A percentile compares a stretch with the other conserved stretches of the same genome.
Conservation (phyloP, 37 sponge, comb jelly and placozoan species). For the Amphimedon queenslandica region DNA sequence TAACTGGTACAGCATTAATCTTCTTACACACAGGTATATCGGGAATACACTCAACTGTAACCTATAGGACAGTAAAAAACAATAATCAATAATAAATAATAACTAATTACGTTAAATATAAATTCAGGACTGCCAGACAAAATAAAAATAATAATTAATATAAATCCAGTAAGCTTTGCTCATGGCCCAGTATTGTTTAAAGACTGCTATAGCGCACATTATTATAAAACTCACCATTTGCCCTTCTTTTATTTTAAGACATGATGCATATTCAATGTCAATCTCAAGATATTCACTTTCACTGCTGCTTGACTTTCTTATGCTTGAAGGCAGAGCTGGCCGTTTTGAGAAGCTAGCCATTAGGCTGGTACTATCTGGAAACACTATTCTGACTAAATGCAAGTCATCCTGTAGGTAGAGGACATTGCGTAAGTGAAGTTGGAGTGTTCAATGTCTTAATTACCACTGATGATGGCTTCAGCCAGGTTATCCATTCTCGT, state of each 20-base stretch:
- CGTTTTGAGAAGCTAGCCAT: conserved; percentile 16
- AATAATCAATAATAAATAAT: too few relatives aligned
- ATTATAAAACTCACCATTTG: conserved; percentile 2
- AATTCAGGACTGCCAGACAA: too few relatives aligned
- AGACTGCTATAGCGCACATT: neutral
- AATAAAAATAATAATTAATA: too few relatives aligned
- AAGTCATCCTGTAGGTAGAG: neutral
- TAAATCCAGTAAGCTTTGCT: too few relatives aligned
- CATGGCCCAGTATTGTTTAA: too few relatives aligned
- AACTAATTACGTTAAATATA: too few relatives aligned
- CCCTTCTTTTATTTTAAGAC: conserved; percentile 17
- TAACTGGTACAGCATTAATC: conserved; percentile 15
- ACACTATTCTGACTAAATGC: conserved; percentile 5
- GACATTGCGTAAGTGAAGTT: neutral
- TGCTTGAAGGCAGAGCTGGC: conserved; percentile 16
- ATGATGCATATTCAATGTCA: conserved; percentile 29
- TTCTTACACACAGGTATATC: conserved; percentile 10
- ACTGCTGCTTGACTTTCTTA: neutral
- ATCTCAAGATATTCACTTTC: conserved; percentile 44
- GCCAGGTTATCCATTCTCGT: conserved; percentile 1
- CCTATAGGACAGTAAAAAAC: too few relatives aligned
- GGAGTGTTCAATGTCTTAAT: neutral
- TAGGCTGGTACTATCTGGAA: neutral
- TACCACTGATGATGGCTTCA: neutral
- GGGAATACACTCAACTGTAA: conserved; percentile 24